Conservation (phyloP, 2,888 invertebrate species). For the Diadegma fenestrale region DNA sequence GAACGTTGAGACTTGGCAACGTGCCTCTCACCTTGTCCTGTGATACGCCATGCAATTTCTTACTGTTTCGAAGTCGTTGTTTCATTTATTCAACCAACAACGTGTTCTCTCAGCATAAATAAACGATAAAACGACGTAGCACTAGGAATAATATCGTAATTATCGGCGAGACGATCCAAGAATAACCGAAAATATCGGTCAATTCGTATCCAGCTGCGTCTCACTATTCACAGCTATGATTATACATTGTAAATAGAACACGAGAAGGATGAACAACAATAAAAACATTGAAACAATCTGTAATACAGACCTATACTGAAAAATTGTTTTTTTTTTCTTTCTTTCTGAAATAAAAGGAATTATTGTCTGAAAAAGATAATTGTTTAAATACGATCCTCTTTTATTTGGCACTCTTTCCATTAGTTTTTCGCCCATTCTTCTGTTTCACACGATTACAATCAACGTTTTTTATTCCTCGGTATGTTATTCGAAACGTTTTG, state of each 20-base stretch:
- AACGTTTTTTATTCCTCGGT: not conserved
- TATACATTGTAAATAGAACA: conserved; percentile 57
- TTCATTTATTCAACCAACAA: conserved; percentile 33
- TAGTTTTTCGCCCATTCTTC: conserved; percentile 44
- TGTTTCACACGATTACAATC: conserved; percentile 8
- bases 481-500: not conserved
- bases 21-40: conserved; percentile 63
- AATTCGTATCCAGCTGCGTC: conserved; percentile 56
- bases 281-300: conserved; percentile 55
- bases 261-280: conserved; percentile 14
- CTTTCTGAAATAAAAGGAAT: conserved; percentile 66
- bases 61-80: conserved; percentile 58
- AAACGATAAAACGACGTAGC: conserved; percentile 68
- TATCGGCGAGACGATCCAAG: conserved; percentile 70
- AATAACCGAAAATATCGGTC: conserved; percentile 68
- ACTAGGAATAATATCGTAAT: conserved; percentile 41
- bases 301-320: conserved; percentile 57
- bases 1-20: conserved; percentile 65
- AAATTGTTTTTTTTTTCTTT: conserved; percentile 50
- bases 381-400: conserved; percentile 57
- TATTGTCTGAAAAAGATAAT: conserved; percentile 62
- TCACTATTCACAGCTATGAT: conserved; percentile 44
- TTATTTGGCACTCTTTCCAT: conserved; percentile 33
- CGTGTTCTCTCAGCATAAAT: conserved; percentile 21
- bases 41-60: conserved; percentile 64